Base-by-base conservation (phyloP, 2,888 invertebrate genomes). In the Lasius platythorax region DNA sequence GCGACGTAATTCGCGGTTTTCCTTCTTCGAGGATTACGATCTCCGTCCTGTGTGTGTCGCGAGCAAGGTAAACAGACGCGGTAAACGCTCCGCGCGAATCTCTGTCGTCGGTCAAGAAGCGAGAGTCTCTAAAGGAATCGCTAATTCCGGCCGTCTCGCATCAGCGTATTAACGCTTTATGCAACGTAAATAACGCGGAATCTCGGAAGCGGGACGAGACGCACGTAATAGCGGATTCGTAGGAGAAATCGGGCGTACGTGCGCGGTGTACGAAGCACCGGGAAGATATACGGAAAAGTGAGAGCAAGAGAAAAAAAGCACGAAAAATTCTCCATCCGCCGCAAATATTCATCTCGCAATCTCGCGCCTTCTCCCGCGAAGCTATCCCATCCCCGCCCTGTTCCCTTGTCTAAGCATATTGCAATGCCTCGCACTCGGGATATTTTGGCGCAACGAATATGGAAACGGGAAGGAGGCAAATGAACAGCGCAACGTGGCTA, bases 401-500 rank as follows among this genome's bases (percentile, higher is more conserved):
- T 30, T 4, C 61, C 79, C 79, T 66, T 46, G 53, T 78, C 70
- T 83, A 64, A 86, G 72, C 82, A 73, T 64, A 76, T 82, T 66
- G 82, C 75, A 58, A 74, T 81, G 84, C 70, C 81, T 68, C 83
- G 83, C 75, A 70, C 37, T 37, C 70, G 82, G 50, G 76, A 87
- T 85, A 88, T 88, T 89, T 87, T 83, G 87, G 67, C 67, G 56
- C 67, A 83, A 68, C 84, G 84, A 83, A 86, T 84, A 84, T 86
- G 85, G 66, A 88, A 84, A 83, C 78, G 83, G 83, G 68, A 43
- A 73, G 79, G 81, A 85, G 84, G 87, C 66, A 90, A 90, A 90
- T 87, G 88, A 90, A 89, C 85, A 85, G 83, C 37, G 85, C 89
- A 85, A 72, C 83, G 85, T 75, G 53, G 79, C 86, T 85, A 87